phyloP scores from a whole-genome alignment of 1,140 invertebrate genomes.

The Leptopilina clavipes region DNA sequence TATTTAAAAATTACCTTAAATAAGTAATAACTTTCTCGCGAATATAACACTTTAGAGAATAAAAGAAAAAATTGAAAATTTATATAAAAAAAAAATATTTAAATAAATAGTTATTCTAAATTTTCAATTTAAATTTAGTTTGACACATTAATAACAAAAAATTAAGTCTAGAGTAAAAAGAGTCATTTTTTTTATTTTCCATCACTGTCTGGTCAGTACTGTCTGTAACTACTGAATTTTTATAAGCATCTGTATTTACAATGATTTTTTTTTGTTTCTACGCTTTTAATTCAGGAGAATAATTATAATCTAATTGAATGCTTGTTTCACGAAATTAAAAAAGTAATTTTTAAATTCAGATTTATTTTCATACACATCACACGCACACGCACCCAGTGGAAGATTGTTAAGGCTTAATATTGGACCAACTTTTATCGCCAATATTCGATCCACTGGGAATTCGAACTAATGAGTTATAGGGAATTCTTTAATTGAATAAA shows the following conservation, averaged over 20 bases:
- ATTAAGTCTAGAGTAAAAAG: background rate
- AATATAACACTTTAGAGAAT: too few species aligned
- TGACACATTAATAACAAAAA: background rate
- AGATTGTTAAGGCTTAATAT: too few species aligned
- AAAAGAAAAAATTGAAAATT: too few species aligned
- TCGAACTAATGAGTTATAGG: too few species aligned
- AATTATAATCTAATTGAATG: background rate
- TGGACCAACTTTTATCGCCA: too few species aligned
- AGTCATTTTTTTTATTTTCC: background rate
- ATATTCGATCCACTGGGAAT: too few species aligned
- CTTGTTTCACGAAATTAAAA: background rate
- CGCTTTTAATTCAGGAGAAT: background rate
- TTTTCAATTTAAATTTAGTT: too few species aligned
- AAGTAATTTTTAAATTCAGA: background rate
- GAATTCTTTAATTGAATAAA: too few species aligned
- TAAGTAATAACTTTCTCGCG: too few species aligned
- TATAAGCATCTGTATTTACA: conserved; percentile 19
- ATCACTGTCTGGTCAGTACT: background rate
- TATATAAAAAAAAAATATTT: too few species aligned
- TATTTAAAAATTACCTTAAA: too few species aligned
- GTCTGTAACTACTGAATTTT: conserved; percentile 20
- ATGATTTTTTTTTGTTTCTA: conserved; percentile 5
- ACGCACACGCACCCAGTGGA: background rate
- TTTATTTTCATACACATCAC: conserved; percentile 16
- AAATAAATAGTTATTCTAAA: too few species aligned